phyloP scores from a whole-genome alignment of 2,888 invertebrate genomes.

The Tillus elongatus region DNA sequence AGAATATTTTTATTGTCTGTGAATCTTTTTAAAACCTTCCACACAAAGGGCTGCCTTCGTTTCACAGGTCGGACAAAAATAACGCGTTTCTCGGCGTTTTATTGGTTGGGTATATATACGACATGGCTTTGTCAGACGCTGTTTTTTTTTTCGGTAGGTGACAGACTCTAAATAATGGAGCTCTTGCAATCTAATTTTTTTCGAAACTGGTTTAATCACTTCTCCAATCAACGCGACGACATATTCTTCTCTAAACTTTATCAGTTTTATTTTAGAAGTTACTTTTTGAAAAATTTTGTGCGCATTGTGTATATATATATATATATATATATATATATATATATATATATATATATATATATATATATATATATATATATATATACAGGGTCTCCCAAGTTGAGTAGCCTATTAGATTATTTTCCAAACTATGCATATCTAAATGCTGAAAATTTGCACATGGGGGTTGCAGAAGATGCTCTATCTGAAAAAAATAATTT shows the following conservation, averaged over 20 bases:
- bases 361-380: no score
- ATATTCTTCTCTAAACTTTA: conserved; percentile 22
- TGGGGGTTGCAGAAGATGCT: no score
- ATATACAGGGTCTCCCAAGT: no score
- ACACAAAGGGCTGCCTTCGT: conserved; percentile 22
- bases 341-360: no score
- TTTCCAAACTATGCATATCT: no score
- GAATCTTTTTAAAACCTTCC: conserved; percentile 23
- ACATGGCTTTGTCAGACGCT: no score
- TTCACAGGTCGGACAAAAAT: no score
- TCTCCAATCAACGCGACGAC: conserved; percentile 20
- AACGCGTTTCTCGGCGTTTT: conserved; percentile 22
- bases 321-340: no score
- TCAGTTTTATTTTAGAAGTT: conserved; percentile 21
- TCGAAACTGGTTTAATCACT: conserved; percentile 19
- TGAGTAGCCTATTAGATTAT: no score
- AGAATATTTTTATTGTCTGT: conserved; percentile 20
- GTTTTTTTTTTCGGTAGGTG: conserved; percentile 21
- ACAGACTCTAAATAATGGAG: conserved; percentile 20
- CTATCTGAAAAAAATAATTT: no score
- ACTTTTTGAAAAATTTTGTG: conserved; percentile 23
- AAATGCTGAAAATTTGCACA: no score
- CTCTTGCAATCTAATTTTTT: no score
- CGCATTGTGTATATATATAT: conserved; percentile 23
- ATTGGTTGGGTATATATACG: conserved; percentile 17